Conservation (phyloP, 1,140 invertebrate genomes). For the Aphelenchoides fujianensis region DNA sequence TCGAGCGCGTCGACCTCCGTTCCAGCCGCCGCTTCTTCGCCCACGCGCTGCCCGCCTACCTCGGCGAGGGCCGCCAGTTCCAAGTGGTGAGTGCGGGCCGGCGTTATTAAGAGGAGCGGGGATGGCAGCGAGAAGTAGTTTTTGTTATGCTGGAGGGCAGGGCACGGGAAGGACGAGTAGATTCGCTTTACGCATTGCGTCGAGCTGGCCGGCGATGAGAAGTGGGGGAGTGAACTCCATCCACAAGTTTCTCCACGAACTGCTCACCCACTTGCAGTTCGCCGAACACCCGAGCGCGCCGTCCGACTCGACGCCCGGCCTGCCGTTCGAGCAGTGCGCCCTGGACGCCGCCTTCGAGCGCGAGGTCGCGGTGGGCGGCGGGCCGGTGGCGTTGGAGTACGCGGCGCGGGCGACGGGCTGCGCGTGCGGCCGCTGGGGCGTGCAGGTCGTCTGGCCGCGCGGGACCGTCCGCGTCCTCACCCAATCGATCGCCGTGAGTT, state of each 20-base stretch:
- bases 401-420: not conserved
- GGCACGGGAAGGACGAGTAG: no score
- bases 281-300: constrained; percentile 10
- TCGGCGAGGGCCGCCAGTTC: not conserved
- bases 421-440: constrained; percentile 7
- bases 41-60: not conserved
- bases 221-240: no score
- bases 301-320: constrained; percentile 2
- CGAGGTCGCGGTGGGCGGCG: not conserved
- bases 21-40: constrained; percentile 10
- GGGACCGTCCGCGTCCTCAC: not conserved
- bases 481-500: constrained; percentile 2
- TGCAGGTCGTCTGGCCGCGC: constrained; percentile 14
- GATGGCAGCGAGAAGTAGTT: no score
- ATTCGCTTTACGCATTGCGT: not conserved
- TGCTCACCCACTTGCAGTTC: no score
- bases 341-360: not conserved
- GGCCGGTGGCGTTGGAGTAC: not conserved
- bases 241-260: no score
- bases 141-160: no score
- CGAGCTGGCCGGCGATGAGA: no score
- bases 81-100: constrained; percentile 13
- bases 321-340: constrained; percentile 12
- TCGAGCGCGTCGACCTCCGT: not conserved
- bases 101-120: no score